These are phyloP conservation scores for Lycaena phlaeas DNA, from an alignment of 2,888 invertebrate species.

Conservation along the genomic window DNA sequence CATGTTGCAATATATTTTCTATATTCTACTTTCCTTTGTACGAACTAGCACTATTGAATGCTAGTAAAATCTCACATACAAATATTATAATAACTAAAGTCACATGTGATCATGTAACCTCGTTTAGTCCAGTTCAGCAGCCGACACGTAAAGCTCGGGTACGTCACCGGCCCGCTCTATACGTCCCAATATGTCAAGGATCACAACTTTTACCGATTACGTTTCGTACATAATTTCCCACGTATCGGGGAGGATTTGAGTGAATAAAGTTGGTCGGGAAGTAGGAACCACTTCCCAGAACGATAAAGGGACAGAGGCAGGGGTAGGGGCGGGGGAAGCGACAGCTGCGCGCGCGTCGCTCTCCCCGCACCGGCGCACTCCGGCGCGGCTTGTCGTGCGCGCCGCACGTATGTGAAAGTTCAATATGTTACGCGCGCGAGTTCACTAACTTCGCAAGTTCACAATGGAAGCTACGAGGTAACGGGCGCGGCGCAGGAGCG, in stretches of 20 bases:
- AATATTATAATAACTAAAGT: not conserved
- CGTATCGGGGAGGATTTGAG: slow-evolving; percentile 30
- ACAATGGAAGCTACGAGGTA: slow-evolving; percentile 14
- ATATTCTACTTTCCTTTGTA: slow-evolving; percentile 7
- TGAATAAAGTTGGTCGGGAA: slow-evolving; percentile 60
- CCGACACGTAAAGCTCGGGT: slow-evolving; percentile 38
- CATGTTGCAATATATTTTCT: slow-evolving; percentile 1
- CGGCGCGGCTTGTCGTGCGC: slow-evolving; percentile 40
- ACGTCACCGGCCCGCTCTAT: not conserved
- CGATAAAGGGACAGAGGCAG: slow-evolving; percentile 57
- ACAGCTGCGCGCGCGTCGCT: slow-evolving; percentile 65
- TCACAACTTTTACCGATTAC: slow-evolving; percentile 47
- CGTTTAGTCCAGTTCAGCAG: not conserved
- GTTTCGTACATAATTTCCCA: slow-evolving; percentile 28
- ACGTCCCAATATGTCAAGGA: slow-evolving; percentile 47
- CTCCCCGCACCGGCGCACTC: slow-evolving; percentile 46
- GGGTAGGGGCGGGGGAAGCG: slow-evolving; percentile 40
- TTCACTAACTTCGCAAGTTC: slow-evolving; percentile 22
- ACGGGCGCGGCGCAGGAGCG: slow-evolving; percentile 45
- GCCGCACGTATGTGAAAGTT: slow-evolving; percentile 25
- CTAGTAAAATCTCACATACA: not conserved
- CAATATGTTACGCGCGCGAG: slow-evolving; percentile 21
- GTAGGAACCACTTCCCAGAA: slow-evolving; percentile 73
- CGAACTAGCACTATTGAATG: slow-evolving; percentile 4
- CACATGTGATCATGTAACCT: slow-evolving; percentile 1